These are phyloP conservation scores for Heteropelma amictum DNA, from an alignment of 2,888 invertebrate species.

Conservation along the genomic window DNA sequence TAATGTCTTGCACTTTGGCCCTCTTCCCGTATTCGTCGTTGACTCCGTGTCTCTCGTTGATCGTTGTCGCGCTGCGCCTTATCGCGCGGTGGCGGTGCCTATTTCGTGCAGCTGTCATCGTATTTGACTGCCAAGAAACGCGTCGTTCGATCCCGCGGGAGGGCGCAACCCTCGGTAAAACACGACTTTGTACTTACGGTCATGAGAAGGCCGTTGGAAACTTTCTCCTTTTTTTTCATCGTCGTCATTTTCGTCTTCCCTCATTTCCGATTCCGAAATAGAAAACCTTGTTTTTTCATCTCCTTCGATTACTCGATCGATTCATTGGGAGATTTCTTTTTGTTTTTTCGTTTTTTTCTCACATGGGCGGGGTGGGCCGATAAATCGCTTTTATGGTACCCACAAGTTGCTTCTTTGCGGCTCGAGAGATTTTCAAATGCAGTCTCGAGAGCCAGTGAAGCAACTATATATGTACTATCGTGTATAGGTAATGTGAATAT, in stretches of 20 bases:
- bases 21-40: constrained; percentile 26
- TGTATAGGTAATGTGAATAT: constrained; percentile 2
- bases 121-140: constrained; percentile 38
- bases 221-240: not conserved
- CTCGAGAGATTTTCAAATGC: constrained; percentile 11
- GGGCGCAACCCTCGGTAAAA: constrained; percentile 40
- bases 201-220: constrained; percentile 36
- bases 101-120: constrained; percentile 61
- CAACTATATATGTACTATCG: not conserved
- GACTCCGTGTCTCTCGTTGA: constrained; percentile 1
- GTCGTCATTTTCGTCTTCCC: not conserved
- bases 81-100: constrained; percentile 23
- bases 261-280: constrained; percentile 45
- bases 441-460: constrained; percentile 12
- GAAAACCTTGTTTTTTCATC: constrained; percentile 1
- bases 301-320: constrained; percentile 34
- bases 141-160: not conserved
- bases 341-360: constrained; percentile 13
- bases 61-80: constrained; percentile 16
- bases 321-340: constrained; percentile 4
- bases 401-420: not conserved
- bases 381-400: constrained; percentile 5
- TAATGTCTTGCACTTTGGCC: constrained; percentile 53
- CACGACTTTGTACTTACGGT: constrained; percentile 50
- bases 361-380: not conserved